These are phyloP conservation scores for Nestor notabilis DNA, from an alignment of 2,113 vertebrate species.

Conservation along the genomic window DNA sequence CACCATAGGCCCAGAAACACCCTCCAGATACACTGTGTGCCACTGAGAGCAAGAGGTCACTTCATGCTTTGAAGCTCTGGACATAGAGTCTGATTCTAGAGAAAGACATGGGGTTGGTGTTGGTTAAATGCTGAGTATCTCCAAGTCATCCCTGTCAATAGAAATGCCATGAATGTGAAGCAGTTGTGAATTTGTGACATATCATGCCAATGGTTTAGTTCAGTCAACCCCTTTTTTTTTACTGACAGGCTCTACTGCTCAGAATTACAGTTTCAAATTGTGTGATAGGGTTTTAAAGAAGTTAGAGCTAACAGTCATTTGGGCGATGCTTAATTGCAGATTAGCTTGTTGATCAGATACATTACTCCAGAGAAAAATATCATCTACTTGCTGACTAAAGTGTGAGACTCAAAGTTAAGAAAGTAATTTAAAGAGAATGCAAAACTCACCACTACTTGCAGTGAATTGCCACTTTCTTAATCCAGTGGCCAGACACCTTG, in stretches of 20 bases:
- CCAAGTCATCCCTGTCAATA: not conserved
- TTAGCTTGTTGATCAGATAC: not conserved
- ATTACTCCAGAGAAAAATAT: not conserved
- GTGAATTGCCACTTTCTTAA: not conserved
- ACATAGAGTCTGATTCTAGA: not conserved
- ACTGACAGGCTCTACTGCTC: not conserved
- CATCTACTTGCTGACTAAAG: not conserved
- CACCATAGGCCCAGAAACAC: not conserved
- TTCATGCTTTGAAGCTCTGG: not conserved
- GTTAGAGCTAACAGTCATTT: not conserved
- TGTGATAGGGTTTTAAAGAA: not conserved
- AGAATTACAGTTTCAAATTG: not conserved
- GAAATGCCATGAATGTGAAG: not conserved
- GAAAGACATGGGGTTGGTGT: fast-evolving
- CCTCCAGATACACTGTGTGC: not conserved
- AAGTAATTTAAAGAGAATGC: not conserved
- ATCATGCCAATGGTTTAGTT: fast-evolving
- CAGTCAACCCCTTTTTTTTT: not conserved
- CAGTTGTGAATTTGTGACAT: fast-evolving
- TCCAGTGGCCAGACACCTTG: not conserved
- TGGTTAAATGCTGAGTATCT: not conserved
- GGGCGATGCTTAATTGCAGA: not conserved
- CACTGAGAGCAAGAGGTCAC: not conserved
- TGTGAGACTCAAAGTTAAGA: not conserved
- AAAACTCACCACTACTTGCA: not conserved